Percentiles rank a stretch among this genome's conserved stretches.
Evolutionary conservation across 2,888 invertebrate species (phyloP).

Genomic region (Cyclophora punctaria): DNA sequence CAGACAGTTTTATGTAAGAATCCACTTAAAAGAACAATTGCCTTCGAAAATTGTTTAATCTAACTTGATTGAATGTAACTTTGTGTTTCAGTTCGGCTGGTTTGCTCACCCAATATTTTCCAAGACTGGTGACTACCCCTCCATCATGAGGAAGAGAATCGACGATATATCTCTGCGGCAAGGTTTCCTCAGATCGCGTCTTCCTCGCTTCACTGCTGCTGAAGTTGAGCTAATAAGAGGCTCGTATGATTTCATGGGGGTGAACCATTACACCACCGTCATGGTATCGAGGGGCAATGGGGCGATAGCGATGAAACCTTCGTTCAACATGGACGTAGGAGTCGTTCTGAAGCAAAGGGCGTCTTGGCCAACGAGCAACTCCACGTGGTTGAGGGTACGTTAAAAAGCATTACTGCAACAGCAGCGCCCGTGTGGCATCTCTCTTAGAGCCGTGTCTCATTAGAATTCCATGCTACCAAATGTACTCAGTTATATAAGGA

Average conservation of each 20-base stretch:
- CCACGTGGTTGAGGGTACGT: slow-evolving; percentile 68
- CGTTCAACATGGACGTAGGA: slow-evolving; percentile 54
- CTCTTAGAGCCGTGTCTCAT: too few species aligned
- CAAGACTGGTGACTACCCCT: slow-evolving; percentile 78
- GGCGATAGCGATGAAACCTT: slow-evolving; percentile 37
- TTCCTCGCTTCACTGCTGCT: slow-evolving; percentile 75
- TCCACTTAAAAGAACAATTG: too few species aligned
- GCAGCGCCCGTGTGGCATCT: too few species aligned
- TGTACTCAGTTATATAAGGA: too few species aligned
- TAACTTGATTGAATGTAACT: background rate
- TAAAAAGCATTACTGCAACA: too few species aligned
- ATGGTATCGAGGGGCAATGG: slow-evolving; percentile 40
- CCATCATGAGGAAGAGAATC: slow-evolving; percentile 76
- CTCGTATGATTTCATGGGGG: slow-evolving; percentile 82
- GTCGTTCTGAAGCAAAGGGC: slow-evolving; percentile 47
- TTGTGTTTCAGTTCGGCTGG: slow-evolving; percentile 73
- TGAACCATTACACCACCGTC: slow-evolving; percentile 82
- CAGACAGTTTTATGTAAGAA: slow-evolving; percentile 55
- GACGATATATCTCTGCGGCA: slow-evolving; percentile 73
- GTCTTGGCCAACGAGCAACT: slow-evolving; percentile 65
- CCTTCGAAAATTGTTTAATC: background rate
- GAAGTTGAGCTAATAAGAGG: slow-evolving; percentile 76
- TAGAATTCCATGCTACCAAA: too few species aligned
- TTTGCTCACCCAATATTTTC: slow-evolving; percentile 80
- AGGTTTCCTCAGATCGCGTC: slow-evolving; percentile 74